Evolutionary conservation across 2,888 invertebrate species (phyloP).

Genomic region (Dexiosoma caninum): DNA sequence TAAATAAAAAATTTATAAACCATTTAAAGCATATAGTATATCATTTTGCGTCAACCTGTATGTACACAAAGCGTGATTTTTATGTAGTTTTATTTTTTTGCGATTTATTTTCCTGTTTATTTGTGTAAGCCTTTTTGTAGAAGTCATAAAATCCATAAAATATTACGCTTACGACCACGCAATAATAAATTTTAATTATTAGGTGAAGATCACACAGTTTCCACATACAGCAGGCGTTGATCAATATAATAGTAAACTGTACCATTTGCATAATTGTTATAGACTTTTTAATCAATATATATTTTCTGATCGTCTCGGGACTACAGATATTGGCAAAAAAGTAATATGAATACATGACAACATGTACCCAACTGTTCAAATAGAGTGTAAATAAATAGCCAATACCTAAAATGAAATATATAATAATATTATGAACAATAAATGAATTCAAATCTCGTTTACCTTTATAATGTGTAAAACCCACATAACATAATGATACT

Average conservation of each 20-base stretch:
- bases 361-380: conserved; percentile 84
- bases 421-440: not conserved
- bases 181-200: conserved; percentile 79
- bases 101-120: not conserved
- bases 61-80: too few relatives aligned
- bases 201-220: conserved; percentile 79
- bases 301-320: conserved; percentile 79
- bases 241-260: conserved; percentile 83
- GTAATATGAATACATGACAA: conserved; percentile 89
- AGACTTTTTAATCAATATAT: conserved; percentile 82
- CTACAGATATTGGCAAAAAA: conserved; percentile 81
- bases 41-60: too few relatives aligned
- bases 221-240: conserved; percentile 79
- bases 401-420: conserved; percentile 80
- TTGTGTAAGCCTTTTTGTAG: conserved; percentile 80
- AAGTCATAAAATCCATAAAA: conserved; percentile 86
- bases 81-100: conserved; percentile 11
- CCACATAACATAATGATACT: conserved; percentile 81
- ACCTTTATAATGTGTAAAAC: conserved; percentile 84
- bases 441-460: conserved; percentile 65
- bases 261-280: conserved; percentile 84
- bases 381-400: conserved; percentile 83
- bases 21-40: too few relatives aligned
- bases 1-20: too few relatives aligned
- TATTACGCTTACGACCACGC: conserved; percentile 82